Base-by-base conservation (phyloP, 2,113 vertebrate genomes). In the Plotosus lineatus region DNA sequence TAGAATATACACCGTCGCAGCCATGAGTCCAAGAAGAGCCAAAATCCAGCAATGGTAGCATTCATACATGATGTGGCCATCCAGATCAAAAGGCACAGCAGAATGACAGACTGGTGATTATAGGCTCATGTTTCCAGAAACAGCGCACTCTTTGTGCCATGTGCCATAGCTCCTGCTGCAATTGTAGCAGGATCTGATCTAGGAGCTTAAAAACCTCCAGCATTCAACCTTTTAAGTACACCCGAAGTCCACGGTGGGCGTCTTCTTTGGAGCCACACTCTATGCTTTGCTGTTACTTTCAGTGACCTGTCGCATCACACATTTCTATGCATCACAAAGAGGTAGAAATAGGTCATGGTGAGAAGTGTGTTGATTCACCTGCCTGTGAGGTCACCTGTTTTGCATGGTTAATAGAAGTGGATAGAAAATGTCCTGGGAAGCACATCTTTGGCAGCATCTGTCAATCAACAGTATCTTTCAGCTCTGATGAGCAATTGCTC, bases 101-200 rank as follows among this genome's bases (percentile, higher is more conserved):
- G 46, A 77, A 61, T 55, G 36, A 82, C 60, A 48, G 55, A 75
- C 33, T 68, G 53, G 71, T 80, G 69, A 85, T 83, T 78, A 83
- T 71, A 73, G 74, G 55, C 65, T 80, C 21, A 51, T 19, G 82
- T 83, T 86, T 82, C 87, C 44, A 46, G 81, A 42, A 79, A 80
- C 80, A 81, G 79, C 73, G 73, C 58, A 26, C 46, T 66, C 75
- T 82, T 31, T 77, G 79, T 73, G 69, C 50, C 81, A 63, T 75
- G 75, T 44, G 68, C 61, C 58, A 6, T 33, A 71, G 81, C 65
- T n/a, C 50, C 48, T 61, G 33, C 9, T 51, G 77, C 38, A 60
- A 56, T 40, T 44, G 51, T 53, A 73, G 66, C 33, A n/a, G 44
- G 53, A 80, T 50, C 58, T 61, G 82, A 68, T 36, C 60, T 36